Evolutionary conservation across 23 tunicate genomes (phyloP), one percentile per base, ranked within the genome.

Genomic region (Pegea sp.): DNA sequence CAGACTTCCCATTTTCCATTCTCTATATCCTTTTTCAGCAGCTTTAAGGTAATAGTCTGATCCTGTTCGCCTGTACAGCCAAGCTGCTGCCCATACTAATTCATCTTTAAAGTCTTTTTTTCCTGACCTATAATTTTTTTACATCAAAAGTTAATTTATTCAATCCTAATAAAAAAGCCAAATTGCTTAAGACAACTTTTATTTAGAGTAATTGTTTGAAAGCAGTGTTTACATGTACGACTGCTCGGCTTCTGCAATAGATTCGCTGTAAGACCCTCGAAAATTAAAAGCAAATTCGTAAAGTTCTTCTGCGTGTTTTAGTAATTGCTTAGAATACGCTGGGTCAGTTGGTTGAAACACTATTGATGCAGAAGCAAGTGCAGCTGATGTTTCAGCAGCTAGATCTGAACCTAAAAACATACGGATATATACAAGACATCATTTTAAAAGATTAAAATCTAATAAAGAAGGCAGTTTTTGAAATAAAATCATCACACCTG

Each of bases 391-490:
- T 33, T 84, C 95, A 3, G 59, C 76, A 5, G 77, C 70, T 54
- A 84, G 34, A 38, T 84, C 95, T 18, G 62, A 56, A n/a, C 95
- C 95, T 74, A n/a, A n/a, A n/a, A n/a, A n/a, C n/a, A n/a, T n/a
- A n/a, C 44, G 26, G 22, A 48, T n/a, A n/a, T n/a, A n/a, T 11
- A 16, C 16, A 11, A 16, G 16, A 16, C 16, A 16, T 38, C 46
- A 38, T 16, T 38, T 38, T 38, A 16, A 38, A 38, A 38, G 46
- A n/a, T n/a, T n/a, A n/a, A n/a, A n/a, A n/a, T n/a, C n/a, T n/a
- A n/a, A n/a, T n/a, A n/a, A n/a, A n/a, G n/a, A n/a, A n/a, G n/a
- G n/a, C n/a, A n/a, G n/a, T n/a, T n/a, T n/a, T n/a, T n/a, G n/a
- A n/a, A n/a, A n/a, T n/a, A 18, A 13, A 26, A 28, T 18, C 0